Evolutionary conservation across 2,888 invertebrate genomes (phyloP).

Genomic region (Terebella lapidaria): DNA sequence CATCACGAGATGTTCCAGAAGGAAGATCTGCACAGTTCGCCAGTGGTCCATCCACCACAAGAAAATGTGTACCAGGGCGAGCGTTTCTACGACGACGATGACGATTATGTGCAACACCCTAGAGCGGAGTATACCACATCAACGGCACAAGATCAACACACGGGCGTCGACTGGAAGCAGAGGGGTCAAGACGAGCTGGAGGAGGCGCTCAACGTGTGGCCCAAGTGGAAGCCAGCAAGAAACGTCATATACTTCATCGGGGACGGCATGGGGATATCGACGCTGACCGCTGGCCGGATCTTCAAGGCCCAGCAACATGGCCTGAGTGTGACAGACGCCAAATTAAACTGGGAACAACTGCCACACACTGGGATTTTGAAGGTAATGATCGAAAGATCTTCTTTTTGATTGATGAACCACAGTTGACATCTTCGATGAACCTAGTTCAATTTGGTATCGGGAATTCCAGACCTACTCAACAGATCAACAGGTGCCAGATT

Average conservation of each 20-base stretch:
- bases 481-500: slow-evolving; percentile 82
- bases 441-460: too few species aligned
- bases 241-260: slow-evolving; percentile 47
- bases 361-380: slow-evolving; percentile 67
- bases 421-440: too few species aligned
- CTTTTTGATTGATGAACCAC: too few species aligned
- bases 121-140: too few species aligned
- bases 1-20: too few species aligned
- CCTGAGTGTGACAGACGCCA: slow-evolving; percentile 62
- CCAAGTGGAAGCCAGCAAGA: slow-evolving; percentile 28
- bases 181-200: background rate
- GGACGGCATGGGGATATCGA: slow-evolving; percentile 57
- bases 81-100: too few species aligned
- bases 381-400: too few species aligned
- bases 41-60: too few species aligned
- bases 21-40: too few species aligned
- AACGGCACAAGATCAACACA: too few species aligned
- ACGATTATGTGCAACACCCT: too few species aligned
- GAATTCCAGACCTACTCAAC: slow-evolving; percentile 81
- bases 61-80: too few species aligned
- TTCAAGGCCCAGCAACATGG: slow-evolving; percentile 34
- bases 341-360: slow-evolving; percentile 68
- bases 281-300: slow-evolving; percentile 42
- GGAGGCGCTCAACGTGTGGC: background rate
- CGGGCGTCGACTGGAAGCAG: background rate